Evolutionary conservation across 1,140 invertebrate genomes (phyloP), one percentile per base, ranked within the genome.

Genomic region (Tetramorium alpestre): DNA sequence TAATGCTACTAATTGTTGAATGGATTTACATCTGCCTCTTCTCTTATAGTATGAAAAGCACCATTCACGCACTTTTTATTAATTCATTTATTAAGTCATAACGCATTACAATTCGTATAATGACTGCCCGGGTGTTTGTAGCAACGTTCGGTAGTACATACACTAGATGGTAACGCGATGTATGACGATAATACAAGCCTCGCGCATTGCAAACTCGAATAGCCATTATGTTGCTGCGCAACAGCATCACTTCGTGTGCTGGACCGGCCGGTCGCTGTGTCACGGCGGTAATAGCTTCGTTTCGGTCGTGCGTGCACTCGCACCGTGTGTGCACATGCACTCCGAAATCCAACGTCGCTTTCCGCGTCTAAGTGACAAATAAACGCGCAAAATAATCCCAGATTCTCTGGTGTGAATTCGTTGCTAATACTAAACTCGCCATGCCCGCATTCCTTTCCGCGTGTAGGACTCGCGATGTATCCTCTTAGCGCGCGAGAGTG

Each of bases 191-290:
- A 64, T 81, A 56, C 13, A 13, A 54, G 28, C 33, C 54, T 58
- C 70, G 58, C 51, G 18, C 6, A 38, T n/a, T 18, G 16, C 10
- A 13, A 73, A 44, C 16, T 51, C 80, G 33, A 85, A 49, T 60
- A 22, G 69, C 54, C 41, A 75, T 84, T 84, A 58, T 58, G 58
- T 75, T 82, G 72, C 67, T 82, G 72, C 67, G 56, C 72, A 58
- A 72, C 22, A 18, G 13, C 54, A 49, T 82, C 33, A 62, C 25
- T 85, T 18, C 16, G 38, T 10, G 28, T 28, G 18, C 38, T 69
- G 77, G 47, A 22, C n/a, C 60, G 28, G 11, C n/a, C 5, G 16
- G 62, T 33, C 11, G 11, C 38, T 16, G 6, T 51, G 33, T 25
- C 22, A 22, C 41, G 10, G 13, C 56, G 11, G 56, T 49, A 85